Evolutionary conservation across 2,113 vertebrate genomes (phyloP), one percentile per base, ranked within the genome.

Genomic region (Suncus etruscus): DNA sequence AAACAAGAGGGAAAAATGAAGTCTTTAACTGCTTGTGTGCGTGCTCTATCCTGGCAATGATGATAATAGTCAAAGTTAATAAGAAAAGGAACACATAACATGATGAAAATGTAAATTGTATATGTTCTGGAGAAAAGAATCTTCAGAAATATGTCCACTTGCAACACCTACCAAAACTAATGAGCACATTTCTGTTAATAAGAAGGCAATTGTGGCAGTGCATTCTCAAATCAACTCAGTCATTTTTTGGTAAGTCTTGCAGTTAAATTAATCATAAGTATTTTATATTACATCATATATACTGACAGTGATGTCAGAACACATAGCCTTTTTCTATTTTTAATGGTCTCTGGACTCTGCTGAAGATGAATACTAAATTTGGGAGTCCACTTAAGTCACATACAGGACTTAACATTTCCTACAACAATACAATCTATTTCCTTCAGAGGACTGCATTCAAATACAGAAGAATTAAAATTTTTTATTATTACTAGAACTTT

Each of bases 121-220:
- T 63, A 10, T 31, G 15, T 83, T 27, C 86, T 61, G 77, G 76
- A 79, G 83, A 94, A 89, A 39, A 63, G n/a, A 91, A 82, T 24
- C 72, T 86, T 50, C 70, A 65, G 72, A 93, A 39, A 91, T 0
- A 5, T 9, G 82, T 88, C 93, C 88, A 58, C 95, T 95, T 87
- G 63, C 89, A 89, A 31, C 3, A n/a, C 31, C 91, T 96, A 96
- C 83, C 95, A 94, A 25, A 85, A 80, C 27, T 0, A 0, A 91
- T 96, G 92, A 96, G 22, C 50, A 66, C 92, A 91, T 89, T 25
- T 47, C 78, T 77, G n/a, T 77, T 94, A 91, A 70, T 18, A 51
- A 0, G 0, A 75, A 27, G 78, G 85, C 86, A 89, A 58, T 73
- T 86, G 91, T 79, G 68, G 15, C 0, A 3, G 68, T 81, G 88